These are phyloP conservation scores for Aphaenogaster floridana DNA, from an alignment of 1,140 invertebrate genomes.

Conservation along the genomic window DNA sequence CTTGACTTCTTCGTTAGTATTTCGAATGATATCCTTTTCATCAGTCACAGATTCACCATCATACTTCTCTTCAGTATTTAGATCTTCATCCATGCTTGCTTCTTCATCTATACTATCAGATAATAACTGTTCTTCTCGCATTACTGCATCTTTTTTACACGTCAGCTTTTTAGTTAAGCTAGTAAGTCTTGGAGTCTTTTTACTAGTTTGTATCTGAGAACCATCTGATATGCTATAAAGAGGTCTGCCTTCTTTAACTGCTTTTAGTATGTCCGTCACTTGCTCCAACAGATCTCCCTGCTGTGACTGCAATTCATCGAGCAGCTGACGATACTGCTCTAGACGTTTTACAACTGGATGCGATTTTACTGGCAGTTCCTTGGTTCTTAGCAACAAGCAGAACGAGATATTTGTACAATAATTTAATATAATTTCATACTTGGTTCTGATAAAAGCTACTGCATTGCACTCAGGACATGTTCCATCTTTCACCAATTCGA, in stretches of 20 bases:
- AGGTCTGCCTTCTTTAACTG: slow-evolving; percentile 76
- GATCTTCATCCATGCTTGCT: slow-evolving; percentile 42
- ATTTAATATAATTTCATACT: slow-evolving; percentile 91
- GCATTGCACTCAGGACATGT: slow-evolving; percentile 88
- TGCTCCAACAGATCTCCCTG: slow-evolving; percentile 88
- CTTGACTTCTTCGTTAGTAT: slow-evolving; percentile 87
- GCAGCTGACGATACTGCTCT: slow-evolving; percentile 92
- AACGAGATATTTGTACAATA: slow-evolving; percentile 95
- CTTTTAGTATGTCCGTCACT: slow-evolving; percentile 83
- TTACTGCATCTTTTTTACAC: not conserved
- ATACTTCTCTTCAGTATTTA: slow-evolving; percentile 42
- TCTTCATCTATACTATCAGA: slow-evolving; percentile 12
- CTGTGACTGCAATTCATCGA: slow-evolving; percentile 91
- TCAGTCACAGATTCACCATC: slow-evolving; percentile 81
- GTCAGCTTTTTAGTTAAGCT: slow-evolving; percentile 41
- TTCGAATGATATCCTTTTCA: slow-evolving; percentile 78
- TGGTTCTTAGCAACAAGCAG: slow-evolving; percentile 94
- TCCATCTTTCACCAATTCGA: slow-evolving; percentile 89
- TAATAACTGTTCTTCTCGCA: not conserved
- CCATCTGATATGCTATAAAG: slow-evolving; percentile 76
- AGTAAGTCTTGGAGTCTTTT: slow-evolving; percentile 48
- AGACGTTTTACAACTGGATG: slow-evolving; percentile 96
- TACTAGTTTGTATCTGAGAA: slow-evolving; percentile 11
- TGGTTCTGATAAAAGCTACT: slow-evolving; percentile 90
- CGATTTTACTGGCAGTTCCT: slow-evolving; percentile 90